Conservation (phyloP, 2,113 vertebrate species). For the Lampris incognitus region DNA sequence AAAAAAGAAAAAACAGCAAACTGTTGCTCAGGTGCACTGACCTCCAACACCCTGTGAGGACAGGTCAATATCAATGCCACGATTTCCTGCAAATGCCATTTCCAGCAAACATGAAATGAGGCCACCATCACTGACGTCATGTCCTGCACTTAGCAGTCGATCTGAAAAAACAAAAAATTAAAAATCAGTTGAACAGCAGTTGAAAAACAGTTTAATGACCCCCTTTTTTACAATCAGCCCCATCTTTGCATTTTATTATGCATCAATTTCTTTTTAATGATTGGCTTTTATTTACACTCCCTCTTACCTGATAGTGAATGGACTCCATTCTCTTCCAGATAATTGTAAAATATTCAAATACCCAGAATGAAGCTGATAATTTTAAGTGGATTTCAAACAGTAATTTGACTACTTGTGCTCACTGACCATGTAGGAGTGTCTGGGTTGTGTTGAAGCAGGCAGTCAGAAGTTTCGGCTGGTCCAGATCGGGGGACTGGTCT, state of each 20-base stretch:
- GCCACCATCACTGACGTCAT: slow-evolving; percentile 93
- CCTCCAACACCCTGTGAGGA: slow-evolving; percentile 76
- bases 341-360: too few species aligned
- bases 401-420: neutral
- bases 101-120: slow-evolving; percentile 89
- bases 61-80: slow-evolving; percentile 86
- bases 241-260: too few species aligned
- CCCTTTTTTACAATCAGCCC: too few species aligned
- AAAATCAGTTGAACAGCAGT: neutral
- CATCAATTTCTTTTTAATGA: too few species aligned
- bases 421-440: slow-evolving; percentile 83
- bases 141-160: slow-evolving; percentile 86
- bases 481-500: slow-evolving; percentile 88
- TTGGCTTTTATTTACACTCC: too few species aligned
- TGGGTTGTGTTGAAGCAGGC: slow-evolving; percentile 89
- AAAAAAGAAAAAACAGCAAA: neutral
- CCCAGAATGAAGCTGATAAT: too few species aligned
- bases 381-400: neutral
- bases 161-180: slow-evolving; percentile 70
- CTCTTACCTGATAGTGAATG: too few species aligned
- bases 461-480: slow-evolving; percentile 80
- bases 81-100: slow-evolving; percentile 94
- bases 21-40: slow-evolving; percentile 55
- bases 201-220: too few species aligned
- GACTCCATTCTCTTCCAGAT: too few species aligned